Percentiles rank a stretch among this genome's conserved stretches.
phyloP scores from a whole-genome alignment of 2,113 vertebrate species.

The Amphiprion percula region DNA sequence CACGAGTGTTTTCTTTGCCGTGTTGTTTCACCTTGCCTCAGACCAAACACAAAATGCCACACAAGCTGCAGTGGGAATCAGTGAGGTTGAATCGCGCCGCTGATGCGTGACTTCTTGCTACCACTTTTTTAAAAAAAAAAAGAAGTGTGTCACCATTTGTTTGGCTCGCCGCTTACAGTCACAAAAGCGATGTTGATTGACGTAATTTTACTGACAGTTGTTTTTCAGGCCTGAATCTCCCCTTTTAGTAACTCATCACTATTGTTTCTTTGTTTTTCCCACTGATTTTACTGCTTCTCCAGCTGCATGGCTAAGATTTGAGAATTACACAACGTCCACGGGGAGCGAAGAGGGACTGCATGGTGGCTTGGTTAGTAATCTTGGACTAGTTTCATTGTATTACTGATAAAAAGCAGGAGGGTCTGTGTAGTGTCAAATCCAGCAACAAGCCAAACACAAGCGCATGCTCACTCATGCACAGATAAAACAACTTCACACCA shows the following conservation, averaged over 20 bases:
- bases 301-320: slow-evolving; percentile 32
- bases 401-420: slow-evolving; percentile 76
- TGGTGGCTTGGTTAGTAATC: slow-evolving; percentile 76
- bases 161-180: slow-evolving; percentile 27
- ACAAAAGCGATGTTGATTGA: slow-evolving; percentile 38
- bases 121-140: slow-evolving; percentile 25
- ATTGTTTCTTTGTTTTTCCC: slow-evolving; percentile 3
- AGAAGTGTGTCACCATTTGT: slow-evolving; percentile 54
- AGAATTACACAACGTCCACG: slow-evolving; percentile 50
- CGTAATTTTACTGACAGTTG: slow-evolving; percentile 8
- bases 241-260: slow-evolving; percentile 12
- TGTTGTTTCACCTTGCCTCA: slow-evolving; percentile 70
- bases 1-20: slow-evolving; percentile 54
- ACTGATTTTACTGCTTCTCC: slow-evolving; percentile 22
- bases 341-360: slow-evolving; percentile 34
- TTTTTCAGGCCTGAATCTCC: slow-evolving; percentile 11
- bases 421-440: slow-evolving; percentile 70
- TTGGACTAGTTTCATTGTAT: slow-evolving; percentile 58
- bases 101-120: slow-evolving; percentile 55
- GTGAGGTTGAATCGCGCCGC: slow-evolving; percentile 29
- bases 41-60: slow-evolving; percentile 69
- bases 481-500: slow-evolving; percentile 49
- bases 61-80: slow-evolving; percentile 66
- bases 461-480: slow-evolving; percentile 22
- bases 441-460: slow-evolving; percentile 45